Percentiles rank a stretch among this genome's conserved stretches.
Evolutionary conservation across 2,797 vertebrate species (phyloP).

Genomic region (Natrix natrix): DNA sequence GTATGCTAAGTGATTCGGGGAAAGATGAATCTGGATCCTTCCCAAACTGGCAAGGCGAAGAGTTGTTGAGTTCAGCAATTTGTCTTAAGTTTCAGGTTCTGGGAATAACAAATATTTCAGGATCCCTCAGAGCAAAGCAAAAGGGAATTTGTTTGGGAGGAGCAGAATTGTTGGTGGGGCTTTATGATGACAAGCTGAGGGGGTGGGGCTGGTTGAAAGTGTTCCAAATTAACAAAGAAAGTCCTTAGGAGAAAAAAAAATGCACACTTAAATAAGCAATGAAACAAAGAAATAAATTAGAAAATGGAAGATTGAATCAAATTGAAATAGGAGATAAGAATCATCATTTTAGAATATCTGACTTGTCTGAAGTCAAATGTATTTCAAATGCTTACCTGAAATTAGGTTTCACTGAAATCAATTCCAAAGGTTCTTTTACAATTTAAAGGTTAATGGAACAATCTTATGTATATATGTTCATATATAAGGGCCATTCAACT

Average conservation of each 20-base stretch:
- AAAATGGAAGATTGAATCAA: not conserved
- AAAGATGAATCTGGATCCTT: constrained; percentile 41
- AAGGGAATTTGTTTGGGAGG: constrained; percentile 56
- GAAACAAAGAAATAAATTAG: not conserved
- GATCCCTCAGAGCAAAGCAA: constrained; percentile 48
- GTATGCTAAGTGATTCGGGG: constrained; percentile 30
- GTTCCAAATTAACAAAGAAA: not conserved
- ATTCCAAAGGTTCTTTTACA: not conserved
- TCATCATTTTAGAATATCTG: not conserved
- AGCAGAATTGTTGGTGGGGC: constrained; percentile 47
- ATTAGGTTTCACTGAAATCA: not conserved
- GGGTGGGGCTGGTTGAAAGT: not conserved
- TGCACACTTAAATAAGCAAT: not conserved
- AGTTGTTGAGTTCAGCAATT: constrained; percentile 58
- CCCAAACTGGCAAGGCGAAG: constrained; percentile 57
- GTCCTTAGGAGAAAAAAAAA: constrained; percentile 4
- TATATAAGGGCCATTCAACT: not conserved
- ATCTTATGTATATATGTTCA: not conserved
- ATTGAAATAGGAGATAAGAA: not conserved
- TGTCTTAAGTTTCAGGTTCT: constrained; percentile 58
- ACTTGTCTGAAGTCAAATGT: not conserved
- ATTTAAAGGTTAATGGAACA: not conserved
- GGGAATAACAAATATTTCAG: constrained; percentile 57
- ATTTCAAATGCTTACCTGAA: not conserved
- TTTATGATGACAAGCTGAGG: constrained; percentile 37